A percentile compares a stretch with the other conserved stretches of the same genome.
Conservation (phyloP, 37 sponge, comb jelly and placozoan genomes). For the Diacarnus erythraeanus region DNA sequence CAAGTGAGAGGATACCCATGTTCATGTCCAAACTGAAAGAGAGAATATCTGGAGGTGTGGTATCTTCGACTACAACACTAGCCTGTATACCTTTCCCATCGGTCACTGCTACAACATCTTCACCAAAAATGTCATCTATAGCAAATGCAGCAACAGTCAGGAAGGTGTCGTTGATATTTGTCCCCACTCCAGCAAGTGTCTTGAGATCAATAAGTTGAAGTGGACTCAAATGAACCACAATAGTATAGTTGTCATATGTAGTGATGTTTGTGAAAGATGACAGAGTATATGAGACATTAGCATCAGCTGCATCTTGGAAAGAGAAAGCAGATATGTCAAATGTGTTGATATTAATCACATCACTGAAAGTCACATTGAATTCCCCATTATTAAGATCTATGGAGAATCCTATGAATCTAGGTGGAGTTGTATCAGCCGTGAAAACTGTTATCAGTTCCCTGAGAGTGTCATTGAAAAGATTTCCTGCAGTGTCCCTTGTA, state of each 20-base stretch:
- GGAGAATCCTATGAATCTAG: slow-evolving; percentile 52
- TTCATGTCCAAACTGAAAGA: slow-evolving; percentile 71
- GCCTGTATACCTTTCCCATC: slow-evolving; percentile 77
- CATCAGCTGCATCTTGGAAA: slow-evolving; percentile 61
- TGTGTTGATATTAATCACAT: slow-evolving; percentile 71
- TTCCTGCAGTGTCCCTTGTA: slow-evolving; percentile 48
- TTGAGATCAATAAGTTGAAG: slow-evolving; percentile 74
- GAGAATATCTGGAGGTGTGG: slow-evolving; percentile 63
- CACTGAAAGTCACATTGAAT: slow-evolving; percentile 83
- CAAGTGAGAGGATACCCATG: slow-evolving; percentile 53
- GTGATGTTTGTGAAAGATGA: slow-evolving; percentile 18
- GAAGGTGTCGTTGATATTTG: slow-evolving; percentile 78
- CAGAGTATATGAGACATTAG: slow-evolving; percentile 45
- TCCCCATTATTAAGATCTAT: slow-evolving; percentile 82
- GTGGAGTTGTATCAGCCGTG: slow-evolving; percentile 54
- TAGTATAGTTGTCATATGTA: slow-evolving; percentile 62
- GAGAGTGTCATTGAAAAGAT: slow-evolving; percentile 21
- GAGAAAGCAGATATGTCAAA: slow-evolving; percentile 73
- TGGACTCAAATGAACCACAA: slow-evolving; percentile 43
- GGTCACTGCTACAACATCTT: slow-evolving; percentile 83
- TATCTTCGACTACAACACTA: slow-evolving; percentile 56
- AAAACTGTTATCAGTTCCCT: slow-evolving; percentile 12
- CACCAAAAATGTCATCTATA: slow-evolving; percentile 69
- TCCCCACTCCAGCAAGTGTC: slow-evolving; percentile 60
- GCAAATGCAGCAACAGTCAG: slow-evolving; percentile 77